Evolutionary conservation across 1,140 invertebrate genomes (phyloP), one percentile per base, ranked within the genome.

Genomic region (Bursaphelenchus mucronatus): DNA sequence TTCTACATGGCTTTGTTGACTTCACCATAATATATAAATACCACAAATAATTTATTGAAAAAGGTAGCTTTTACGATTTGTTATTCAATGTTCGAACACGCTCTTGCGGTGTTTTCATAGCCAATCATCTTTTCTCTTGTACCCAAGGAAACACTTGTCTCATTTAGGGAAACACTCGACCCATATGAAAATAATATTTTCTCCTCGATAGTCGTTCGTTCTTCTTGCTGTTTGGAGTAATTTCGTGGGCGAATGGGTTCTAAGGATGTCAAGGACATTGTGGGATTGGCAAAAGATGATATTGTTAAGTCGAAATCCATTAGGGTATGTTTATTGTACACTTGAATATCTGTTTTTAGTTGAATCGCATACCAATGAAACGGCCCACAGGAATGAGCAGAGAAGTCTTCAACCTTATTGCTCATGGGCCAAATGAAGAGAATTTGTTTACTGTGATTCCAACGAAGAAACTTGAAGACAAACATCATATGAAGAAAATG

Each of bases 361-460:
- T 17, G 49, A 57, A 63, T 9, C 52, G 49, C 11, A 55, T 50
- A 50, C 19, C 43, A 21, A 49, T 52, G 10, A 73, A 73, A 55
- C 30, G 69, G 6, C 70, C 70, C 0, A 64, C 40, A 11, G 70
- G 70, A 11, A 73, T 73, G 70, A 65, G 63, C 43, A 46, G 70
- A 9, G 70, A 73, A 63, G 17, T 73, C 5, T 73, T 52, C 62
- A 75, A 73, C 30, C 63, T 73, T 11, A 62, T 75, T 11, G 52
- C 64, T 17, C 67, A 75, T 49, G 68, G 63, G 13, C 68, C 69
- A 11, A 73, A 75, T 8, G 72, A 72, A 10, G 30, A 75, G 11
- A 69, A 75, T 46, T 47, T 69, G 13, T 19, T 13, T 19, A 58
- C n/a, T 58, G n/a, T 7, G 39, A 44, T n/a, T 58, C 13, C 45